A percentile compares a stretch with the other conserved stretches of the same genome.
phyloP scores from a whole-genome alignment of 2,797 vertebrate species.

The Siniperca undulata region DNA sequence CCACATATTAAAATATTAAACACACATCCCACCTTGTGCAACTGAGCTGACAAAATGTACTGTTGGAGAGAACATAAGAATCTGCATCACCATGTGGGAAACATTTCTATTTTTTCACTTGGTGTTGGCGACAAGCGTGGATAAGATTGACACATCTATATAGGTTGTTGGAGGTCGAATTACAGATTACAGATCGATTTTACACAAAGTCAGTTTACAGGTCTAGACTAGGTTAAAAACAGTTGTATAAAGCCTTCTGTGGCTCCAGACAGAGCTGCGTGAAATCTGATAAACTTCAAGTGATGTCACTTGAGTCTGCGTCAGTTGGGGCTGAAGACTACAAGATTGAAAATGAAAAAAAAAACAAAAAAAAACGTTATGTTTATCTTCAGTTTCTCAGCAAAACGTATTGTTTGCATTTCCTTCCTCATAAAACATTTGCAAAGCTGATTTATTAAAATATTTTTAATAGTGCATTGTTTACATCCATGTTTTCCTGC shows the following conservation, averaged over 20 bases:
- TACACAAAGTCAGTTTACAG: background rate
- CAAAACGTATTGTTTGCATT: background rate
- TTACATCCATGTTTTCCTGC: background rate
- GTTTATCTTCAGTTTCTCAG: background rate
- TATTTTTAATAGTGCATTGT: background rate
- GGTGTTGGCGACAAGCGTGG: background rate
- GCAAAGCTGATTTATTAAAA: background rate
- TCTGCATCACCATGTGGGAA: constrained; percentile 26
- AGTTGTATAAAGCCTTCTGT: no score
- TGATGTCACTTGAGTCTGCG: no score
- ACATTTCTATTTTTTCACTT: background rate
- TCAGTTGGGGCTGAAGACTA: no score
- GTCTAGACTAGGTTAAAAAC: no score
- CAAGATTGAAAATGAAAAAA: no score
- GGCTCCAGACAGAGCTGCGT: no score
- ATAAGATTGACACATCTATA: background rate
- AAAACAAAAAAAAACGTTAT: no score
- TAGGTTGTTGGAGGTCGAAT: background rate
- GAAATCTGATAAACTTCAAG: no score
- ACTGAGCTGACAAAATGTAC: background rate
- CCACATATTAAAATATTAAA: constrained; percentile 59
- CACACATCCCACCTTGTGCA: constrained; percentile 12
- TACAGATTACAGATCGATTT: background rate
- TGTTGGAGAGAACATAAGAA: constrained; percentile 9
- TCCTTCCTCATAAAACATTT: background rate